Conservation (phyloP, 2,113 vertebrate species). For the Rhizomys pruinosus region DNA sequence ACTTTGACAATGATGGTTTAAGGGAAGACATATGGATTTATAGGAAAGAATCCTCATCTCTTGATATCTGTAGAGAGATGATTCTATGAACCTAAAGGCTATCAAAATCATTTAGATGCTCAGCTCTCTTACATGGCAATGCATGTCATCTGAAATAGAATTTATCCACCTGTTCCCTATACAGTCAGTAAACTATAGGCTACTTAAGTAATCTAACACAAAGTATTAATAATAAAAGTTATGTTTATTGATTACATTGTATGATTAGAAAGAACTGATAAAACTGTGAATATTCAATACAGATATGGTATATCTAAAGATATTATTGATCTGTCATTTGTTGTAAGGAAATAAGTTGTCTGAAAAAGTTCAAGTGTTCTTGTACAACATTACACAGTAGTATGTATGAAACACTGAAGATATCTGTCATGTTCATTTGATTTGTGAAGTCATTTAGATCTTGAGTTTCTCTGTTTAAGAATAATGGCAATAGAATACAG, state of each 20-base stretch:
- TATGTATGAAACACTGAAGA: too few species aligned
- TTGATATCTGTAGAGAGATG: not conserved
- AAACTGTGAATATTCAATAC: not conserved
- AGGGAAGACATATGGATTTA: not conserved
- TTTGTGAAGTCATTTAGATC: too few species aligned
- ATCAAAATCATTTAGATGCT: not conserved
- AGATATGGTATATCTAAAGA: not conserved
- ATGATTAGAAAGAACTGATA: too few species aligned
- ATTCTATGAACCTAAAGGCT: not conserved
- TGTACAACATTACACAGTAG: too few species aligned
- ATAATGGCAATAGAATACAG: too few species aligned
- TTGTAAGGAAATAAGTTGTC: not conserved
- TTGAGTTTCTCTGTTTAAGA: too few species aligned
- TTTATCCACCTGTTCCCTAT: not conserved
- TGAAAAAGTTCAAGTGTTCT: too few species aligned
- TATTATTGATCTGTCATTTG: not conserved
- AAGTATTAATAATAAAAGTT: too few species aligned
- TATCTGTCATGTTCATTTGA: too few species aligned
- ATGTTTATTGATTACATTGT: too few species aligned
- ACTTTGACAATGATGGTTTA: not conserved
- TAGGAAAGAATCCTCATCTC: not conserved
- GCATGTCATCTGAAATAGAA: not conserved
- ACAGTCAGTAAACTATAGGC: not conserved
- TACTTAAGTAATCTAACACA: not conserved
- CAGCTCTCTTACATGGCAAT: not conserved